Evolutionary conservation across 2,888 invertebrate genomes (phyloP).

Genomic region (Parapristionchus giblindavisi): DNA sequence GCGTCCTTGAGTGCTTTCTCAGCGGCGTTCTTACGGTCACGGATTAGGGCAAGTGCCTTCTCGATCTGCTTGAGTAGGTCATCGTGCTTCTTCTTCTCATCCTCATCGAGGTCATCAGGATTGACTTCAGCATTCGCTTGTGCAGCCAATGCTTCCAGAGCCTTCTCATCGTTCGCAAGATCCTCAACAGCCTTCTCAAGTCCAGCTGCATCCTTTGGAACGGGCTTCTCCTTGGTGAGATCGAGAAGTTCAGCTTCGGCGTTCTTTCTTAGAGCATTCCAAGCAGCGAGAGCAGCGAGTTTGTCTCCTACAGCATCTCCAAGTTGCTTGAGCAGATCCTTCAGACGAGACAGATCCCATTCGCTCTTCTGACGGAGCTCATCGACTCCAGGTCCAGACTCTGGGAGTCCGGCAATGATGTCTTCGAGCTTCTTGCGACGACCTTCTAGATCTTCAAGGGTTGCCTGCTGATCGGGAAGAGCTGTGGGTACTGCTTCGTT

Average conservation of each 20-base stretch:
- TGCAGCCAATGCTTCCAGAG: slow-evolving; percentile 1
- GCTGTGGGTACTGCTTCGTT: slow-evolving; percentile 46
- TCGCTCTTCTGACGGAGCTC: slow-evolving; percentile 41
- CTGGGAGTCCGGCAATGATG: slow-evolving; percentile 41
- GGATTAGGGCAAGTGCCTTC: slow-evolving; percentile 17
- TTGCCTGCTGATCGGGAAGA: slow-evolving; percentile 48
- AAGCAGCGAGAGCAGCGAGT: slow-evolving; percentile 53
- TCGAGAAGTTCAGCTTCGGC: slow-evolving; percentile 47
- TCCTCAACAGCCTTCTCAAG: slow-evolving; percentile 35
- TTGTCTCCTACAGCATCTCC: slow-evolving; percentile 53
- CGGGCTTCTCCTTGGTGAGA: slow-evolving; percentile 32
- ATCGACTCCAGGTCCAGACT: slow-evolving; percentile 41
- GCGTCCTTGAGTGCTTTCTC: slow-evolving; percentile 46
- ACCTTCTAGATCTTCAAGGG: slow-evolving; percentile 49
- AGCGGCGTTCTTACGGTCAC: slow-evolving; percentile 28
- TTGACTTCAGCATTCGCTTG: slow-evolving; percentile 39
- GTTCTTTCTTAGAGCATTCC: slow-evolving; percentile 51
- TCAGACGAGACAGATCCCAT: slow-evolving; percentile 52
- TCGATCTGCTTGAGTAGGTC: slow-evolving; percentile 26
- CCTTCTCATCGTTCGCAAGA: slow-evolving; percentile 31
- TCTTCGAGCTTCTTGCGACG: slow-evolving; percentile 48
- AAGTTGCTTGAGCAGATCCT: slow-evolving; percentile 49
- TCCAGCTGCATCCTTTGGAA: slow-evolving; percentile 16
- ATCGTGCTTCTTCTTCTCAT: slow-evolving; percentile 26
- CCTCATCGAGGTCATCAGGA: slow-evolving; percentile 25